Conservation (phyloP, 2,888 invertebrate species). For the Meghimatium bilineatum region DNA sequence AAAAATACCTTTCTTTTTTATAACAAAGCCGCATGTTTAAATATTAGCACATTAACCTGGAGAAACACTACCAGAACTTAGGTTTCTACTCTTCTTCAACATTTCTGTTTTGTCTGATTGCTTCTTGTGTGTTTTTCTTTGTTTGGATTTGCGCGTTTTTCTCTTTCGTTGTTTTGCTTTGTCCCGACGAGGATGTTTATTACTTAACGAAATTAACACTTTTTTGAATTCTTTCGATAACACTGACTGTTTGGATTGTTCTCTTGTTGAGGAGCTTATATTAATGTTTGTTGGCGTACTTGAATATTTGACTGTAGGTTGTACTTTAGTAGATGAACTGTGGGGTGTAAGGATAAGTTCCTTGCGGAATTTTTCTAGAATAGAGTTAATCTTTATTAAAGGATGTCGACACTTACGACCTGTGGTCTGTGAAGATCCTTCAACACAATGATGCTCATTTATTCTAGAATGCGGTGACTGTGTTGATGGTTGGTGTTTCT, state of each 20-base stretch:
- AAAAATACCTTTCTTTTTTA: background rate
- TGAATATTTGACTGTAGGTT: background rate
- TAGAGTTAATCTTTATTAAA: background rate
- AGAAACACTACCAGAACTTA: background rate
- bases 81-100: no score
- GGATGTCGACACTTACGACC: background rate
- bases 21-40: background rate
- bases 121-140: background rate
- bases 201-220: background rate
- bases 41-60: background rate
- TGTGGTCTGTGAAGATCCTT: background rate
- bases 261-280: background rate
- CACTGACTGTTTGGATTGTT: background rate
- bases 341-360: background rate
- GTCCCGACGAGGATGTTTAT: background rate
- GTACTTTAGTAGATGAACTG: background rate
- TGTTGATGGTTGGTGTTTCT: background rate
- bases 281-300: no score
- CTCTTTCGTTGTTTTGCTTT: slow-evolving; percentile 11
- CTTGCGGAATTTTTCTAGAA: background rate
- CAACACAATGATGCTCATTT: background rate
- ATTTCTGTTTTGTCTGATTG: background rate
- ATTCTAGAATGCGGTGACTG: background rate
- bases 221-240: slow-evolving; percentile 29
- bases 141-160: background rate